These are phyloP conservation scores for cat (Felis catus) DNA, from an alignment of 2,113 vertebrate genomes.

Conservation along the genomic window F.catus_Fca126_mat1.0 CM031413.1:130966501-130967000, in stretches of 20 bases:
- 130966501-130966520: background rate
- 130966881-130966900: background rate
- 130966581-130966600: background rate
- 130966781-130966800: no score
- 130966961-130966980: background rate
- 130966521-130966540: background rate
- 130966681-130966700: no score
- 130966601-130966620: background rate
- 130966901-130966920: background rate
- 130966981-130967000: no score
- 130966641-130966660: background rate
- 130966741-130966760: no score
- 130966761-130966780: no score
- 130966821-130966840: no score
- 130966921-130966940: background rate
- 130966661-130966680: background rate
- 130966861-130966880: no score
- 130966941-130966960: background rate
- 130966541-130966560: background rate
- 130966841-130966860: no score
- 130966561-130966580: background rate
- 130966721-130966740: no score
- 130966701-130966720: no score
- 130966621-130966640: background rate
- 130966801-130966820: no score